Evolutionary conservation across 2,888 invertebrate species (phyloP).

Genomic region (Rhamnusium bicolor): DNA sequence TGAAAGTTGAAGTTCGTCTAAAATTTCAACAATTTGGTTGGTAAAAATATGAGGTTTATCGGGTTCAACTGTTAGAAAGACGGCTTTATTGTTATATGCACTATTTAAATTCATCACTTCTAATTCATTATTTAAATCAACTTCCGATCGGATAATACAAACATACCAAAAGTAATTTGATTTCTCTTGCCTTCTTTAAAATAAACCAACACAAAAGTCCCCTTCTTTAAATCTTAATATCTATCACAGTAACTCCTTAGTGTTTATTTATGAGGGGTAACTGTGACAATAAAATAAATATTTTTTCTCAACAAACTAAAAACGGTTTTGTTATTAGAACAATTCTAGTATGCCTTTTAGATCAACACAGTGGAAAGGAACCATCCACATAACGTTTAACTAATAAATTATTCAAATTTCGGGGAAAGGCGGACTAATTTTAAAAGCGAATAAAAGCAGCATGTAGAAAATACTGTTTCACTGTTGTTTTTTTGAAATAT

Average conservation of each 20-base stretch:
- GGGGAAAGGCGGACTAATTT: too few species aligned
- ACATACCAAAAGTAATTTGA: neutral
- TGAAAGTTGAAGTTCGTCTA: neutral
- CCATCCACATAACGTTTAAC: neutral
- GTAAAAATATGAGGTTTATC: neutral
- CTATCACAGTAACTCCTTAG: too few species aligned
- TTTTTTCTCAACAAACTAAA: too few species aligned
- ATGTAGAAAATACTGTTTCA: too few species aligned
- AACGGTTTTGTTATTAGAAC: too few species aligned
- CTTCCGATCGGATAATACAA: neutral
- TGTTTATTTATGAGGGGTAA: too few species aligned
- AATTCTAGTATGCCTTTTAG: too few species aligned
- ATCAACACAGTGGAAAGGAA: too few species aligned
- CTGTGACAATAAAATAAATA: too few species aligned
- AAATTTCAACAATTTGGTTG: neutral
- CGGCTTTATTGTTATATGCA: neutral
- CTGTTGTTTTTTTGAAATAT: too few species aligned
- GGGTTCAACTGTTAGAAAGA: neutral
- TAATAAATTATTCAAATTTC: too few species aligned
- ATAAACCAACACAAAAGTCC: neutral
- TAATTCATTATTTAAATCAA: neutral
- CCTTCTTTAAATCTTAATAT: neutral
- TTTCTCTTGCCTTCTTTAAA: neutral
- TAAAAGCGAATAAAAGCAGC: too few species aligned
- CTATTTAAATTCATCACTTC: neutral